These are phyloP conservation scores for Porites evermanni DNA, from an alignment of 92 coral and sea anemone genomes.

Conservation along the genomic window DNA sequence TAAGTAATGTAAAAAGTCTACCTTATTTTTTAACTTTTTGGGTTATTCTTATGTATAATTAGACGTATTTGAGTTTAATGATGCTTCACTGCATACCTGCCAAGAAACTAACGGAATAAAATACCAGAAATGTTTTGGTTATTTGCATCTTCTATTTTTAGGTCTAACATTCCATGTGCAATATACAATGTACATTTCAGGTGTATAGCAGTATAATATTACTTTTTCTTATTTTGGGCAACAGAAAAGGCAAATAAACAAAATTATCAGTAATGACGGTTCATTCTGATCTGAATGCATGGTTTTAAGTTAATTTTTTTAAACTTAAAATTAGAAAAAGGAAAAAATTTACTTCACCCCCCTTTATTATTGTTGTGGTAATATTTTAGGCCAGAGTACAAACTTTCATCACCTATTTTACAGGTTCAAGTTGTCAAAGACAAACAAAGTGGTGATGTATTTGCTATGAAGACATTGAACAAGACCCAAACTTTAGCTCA, in stretches of 20 bases:
- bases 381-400: no score
- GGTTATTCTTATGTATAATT: not conserved
- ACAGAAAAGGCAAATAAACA: no score
- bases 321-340: no score
- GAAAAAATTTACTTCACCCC: no score
- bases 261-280: no score
- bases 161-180: not conserved
- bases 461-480: conserved; percentile 96
- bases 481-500: conserved; percentile 94
- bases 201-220: not conserved
- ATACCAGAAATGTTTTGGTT: conserved; percentile 32
- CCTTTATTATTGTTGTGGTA: no score
- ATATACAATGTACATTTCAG: not conserved
- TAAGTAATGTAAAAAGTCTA: no score
- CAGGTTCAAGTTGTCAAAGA: conserved; percentile 99
- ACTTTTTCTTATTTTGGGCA: not conserved
- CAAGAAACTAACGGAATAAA: conserved; percentile 14
- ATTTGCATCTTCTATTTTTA: conserved; percentile 26
- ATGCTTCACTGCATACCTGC: not conserved
- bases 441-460: conserved; percentile 87
- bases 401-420: not conserved
- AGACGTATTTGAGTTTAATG: not conserved
- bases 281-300: no score
- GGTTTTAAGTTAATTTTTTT: no score
- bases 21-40: no score